Conservation (phyloP, 1,140 invertebrate genomes). For the Drosophila saltans region DNA sequence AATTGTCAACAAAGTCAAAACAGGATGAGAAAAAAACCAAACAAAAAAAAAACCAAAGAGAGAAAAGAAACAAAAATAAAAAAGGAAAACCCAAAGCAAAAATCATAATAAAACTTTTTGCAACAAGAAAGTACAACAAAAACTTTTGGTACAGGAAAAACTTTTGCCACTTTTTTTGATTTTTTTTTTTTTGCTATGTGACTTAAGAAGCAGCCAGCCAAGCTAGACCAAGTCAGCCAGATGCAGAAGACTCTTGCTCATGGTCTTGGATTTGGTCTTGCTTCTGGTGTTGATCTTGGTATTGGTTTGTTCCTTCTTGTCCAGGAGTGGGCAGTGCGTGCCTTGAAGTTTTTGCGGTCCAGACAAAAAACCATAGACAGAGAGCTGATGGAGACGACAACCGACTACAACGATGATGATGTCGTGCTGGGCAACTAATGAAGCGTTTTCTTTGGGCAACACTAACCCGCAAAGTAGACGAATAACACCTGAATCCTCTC, state of each 20-base stretch:
- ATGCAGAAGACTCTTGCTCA: background rate
- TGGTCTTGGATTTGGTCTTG: constrained; percentile 40
- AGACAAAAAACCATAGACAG: constrained; percentile 31
- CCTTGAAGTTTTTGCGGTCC: constrained; percentile 67
- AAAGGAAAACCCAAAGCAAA: constrained; percentile 49
- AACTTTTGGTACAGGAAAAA: constrained; percentile 49
- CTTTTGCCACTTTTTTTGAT: constrained; percentile 57
- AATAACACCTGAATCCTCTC: constrained; percentile 34
- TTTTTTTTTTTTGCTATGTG: constrained; percentile 34
- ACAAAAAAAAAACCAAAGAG: constrained; percentile 39
- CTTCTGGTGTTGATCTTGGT: background rate
- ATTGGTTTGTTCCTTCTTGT: constrained; percentile 5
- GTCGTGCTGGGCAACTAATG: constrained; percentile 73
- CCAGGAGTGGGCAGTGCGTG: constrained; percentile 59
- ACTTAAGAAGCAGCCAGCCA: constrained; percentile 52
- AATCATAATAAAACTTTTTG: constrained; percentile 79
- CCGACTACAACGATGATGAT: constrained; percentile 13
- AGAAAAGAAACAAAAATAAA: background rate
- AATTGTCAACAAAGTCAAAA: constrained; percentile 80
- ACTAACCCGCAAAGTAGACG: constrained; percentile 22
- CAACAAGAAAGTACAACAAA: constrained; percentile 65
- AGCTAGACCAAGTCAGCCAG: background rate
- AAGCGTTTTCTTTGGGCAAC: constrained; percentile 52
- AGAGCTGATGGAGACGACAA: constrained; percentile 13
- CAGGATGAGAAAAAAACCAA: constrained; percentile 41